Evolutionary conservation across 2,888 invertebrate genomes (phyloP).

Genomic region (Craniophora ligustri): DNA sequence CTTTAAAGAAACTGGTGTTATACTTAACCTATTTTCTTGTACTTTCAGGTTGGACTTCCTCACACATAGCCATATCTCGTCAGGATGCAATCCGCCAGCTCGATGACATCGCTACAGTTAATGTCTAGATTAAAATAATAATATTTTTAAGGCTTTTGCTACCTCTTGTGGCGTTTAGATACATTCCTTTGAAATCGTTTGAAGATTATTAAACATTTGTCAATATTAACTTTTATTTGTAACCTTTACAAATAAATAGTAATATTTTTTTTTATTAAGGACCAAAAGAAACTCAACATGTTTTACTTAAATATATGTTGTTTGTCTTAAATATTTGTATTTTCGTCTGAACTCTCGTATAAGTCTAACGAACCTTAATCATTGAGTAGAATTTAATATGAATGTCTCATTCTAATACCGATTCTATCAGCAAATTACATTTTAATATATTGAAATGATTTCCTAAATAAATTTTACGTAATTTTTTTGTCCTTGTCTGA

Average conservation of each 20-base stretch:
- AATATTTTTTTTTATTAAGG: too few species aligned
- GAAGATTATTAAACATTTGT: too few species aligned
- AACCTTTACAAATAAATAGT: too few species aligned
- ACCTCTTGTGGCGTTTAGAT: constrained; percentile 20
- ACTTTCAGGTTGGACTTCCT: constrained; percentile 73
- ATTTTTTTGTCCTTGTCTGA: constrained; percentile 8
- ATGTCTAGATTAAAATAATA: constrained; percentile 15
- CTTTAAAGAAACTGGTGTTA: background rate
- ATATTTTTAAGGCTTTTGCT: constrained; percentile 22
- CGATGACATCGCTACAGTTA: constrained; percentile 21
- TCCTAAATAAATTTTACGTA: constrained; percentile 34
- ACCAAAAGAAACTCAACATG: too few species aligned
- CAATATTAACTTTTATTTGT: too few species aligned
- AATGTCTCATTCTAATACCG: constrained; percentile 27
- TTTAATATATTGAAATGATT: constrained; percentile 36
- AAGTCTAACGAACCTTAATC: constrained; percentile 21
- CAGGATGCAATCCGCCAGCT: constrained; percentile 78
- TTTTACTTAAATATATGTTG: too few species aligned
- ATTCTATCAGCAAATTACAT: constrained; percentile 28
- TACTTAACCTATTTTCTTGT: background rate
- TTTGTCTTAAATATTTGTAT: too few species aligned
- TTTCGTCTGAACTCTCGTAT: too few species aligned
- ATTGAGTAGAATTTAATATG: constrained; percentile 23
- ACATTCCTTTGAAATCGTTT: background rate
- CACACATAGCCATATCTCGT: constrained; percentile 78